Base-by-base conservation (phyloP, 2,113 vertebrate species). In the Pollachius pollachius region DNA sequence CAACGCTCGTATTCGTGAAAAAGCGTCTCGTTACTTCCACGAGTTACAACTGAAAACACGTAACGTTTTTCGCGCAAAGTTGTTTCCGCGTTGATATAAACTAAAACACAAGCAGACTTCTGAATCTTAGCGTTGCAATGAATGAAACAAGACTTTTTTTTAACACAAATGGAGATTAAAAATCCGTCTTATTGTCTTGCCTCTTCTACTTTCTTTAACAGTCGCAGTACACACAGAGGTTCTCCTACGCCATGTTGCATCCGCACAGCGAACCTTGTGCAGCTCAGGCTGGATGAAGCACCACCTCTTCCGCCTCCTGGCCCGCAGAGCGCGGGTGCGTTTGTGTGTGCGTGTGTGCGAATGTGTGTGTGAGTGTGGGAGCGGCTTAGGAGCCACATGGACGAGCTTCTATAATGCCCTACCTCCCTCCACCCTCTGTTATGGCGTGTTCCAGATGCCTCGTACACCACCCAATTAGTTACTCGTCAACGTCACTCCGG, bases 241-340 rank as follows among this genome's bases (percentile, higher is more conserved):
- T 3, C 18, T 58, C 7, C 8, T 56, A 13, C 17, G 13, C 17
- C 13, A 18, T 58, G n/a, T 60, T 60, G 58, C 21, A 60, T 3
- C 58, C 9, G 21, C 58, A 60, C n/a, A 23, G n/a, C 8, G 58
- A 60, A 21, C 58, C 11, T 12, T 52, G 34, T 16, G 52, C 41
- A 34, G 30, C 30, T 34, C 23, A 23, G 23, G 27, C 56, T 41
- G 59, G 57, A 64, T 15, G 69, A 77, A 84, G 79, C 88, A 85
- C 87, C 4, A 83, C 88, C 89, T 85, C 89, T 91, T 90, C 87
- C 90, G 89, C 81, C 86, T 84, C 64, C 68, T 69, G 65, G 72
- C n/a, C 41, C 5, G 37, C 37, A 23, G 23, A 23, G 23, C 23
- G 23, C 23, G 23, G 23, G 23, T 23, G 23, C 23, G 23, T 23